Evolutionary conservation across 2,113 vertebrate genomes (phyloP), one percentile per base, ranked within the genome.

Genomic region (Hystrix brachyura): DNA sequence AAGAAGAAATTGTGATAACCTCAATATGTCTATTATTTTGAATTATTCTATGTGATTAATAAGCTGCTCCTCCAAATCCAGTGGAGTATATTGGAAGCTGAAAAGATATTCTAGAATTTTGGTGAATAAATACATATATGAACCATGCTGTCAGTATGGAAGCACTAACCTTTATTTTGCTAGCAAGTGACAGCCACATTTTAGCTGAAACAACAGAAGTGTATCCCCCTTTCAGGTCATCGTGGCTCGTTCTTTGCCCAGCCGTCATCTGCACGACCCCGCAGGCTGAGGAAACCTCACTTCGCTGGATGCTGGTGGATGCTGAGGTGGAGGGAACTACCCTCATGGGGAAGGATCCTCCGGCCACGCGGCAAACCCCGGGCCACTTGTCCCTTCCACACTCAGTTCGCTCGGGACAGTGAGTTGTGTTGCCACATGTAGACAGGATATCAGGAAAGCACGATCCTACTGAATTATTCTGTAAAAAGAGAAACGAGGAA

Each of bases 21-120:
- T 67, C 65, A 91, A 83, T 78, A 23, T 65, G 6, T 92, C 57
- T 84, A 48, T 67, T 86, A 78, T 51, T 72, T 88, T 83, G 43
- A 96, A 59, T 32, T 69, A 67, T 62, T 74, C 79, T 64, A 21
- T 67, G 11, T 53, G 57, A 88, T 38, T 90, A 92, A 92, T 67
- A 69, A n/a, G 25, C 65, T 76, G 27, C 10, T 29, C 60, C 23
- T 2, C 27, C 14, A 27, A 43, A 48, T 48, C 18, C 79, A 62
- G 25, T 32, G 43, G 3, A 72, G 57, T 38, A 48, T 51, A 0
- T 11, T 76, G 60, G 78, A 89, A 79, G n/a, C 19, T 86, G 67
- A 38, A 11, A 67, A 90, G 27, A 38, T 74, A 46, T 67, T 86
- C 34, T 80, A 83, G 96, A 90, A 32, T 7, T 17, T 5, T 69